phyloP scores from a whole-genome alignment of 2,888 invertebrate genomes.

The Dolichopus griseipennis region DNA sequence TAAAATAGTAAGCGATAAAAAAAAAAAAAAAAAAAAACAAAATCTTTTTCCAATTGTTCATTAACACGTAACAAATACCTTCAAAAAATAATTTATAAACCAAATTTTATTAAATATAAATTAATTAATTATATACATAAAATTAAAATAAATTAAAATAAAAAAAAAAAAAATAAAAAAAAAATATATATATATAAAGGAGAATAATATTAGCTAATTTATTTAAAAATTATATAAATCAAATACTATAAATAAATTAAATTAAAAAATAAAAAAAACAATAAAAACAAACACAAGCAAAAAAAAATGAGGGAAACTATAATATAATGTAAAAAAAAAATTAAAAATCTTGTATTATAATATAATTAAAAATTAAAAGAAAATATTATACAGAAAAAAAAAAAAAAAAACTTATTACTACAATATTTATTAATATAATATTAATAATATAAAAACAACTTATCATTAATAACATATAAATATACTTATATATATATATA shows the following conservation, averaged over 20 bases:
- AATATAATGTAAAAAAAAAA: not conserved
- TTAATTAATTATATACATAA: not conserved
- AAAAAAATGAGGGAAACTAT: not conserved
- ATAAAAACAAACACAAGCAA: not conserved
- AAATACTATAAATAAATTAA: not conserved
- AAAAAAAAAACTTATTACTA: constrained; percentile 5
- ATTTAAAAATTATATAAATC: not conserved
- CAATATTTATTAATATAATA: not conserved
- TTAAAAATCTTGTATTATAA: constrained; percentile 6
- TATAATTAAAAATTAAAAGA: not conserved
- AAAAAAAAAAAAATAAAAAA: not conserved
- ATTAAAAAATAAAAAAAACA: too few species aligned
- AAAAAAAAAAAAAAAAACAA: not conserved
- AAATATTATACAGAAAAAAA: constrained; percentile 1
- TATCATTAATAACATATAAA: not conserved
- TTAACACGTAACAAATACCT: not conserved
- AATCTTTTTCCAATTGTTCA: constrained; percentile 2
- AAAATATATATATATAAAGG: not conserved
- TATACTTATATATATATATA: not conserved
- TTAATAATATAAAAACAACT: not conserved
- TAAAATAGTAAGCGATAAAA: not conserved
- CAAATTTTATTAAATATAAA: constrained; percentile 1
- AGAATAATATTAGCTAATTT: constrained; percentile 6
- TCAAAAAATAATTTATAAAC: not conserved
- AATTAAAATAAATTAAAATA: not conserved